phyloP scores from a whole-genome alignment of 2,113 vertebrate species.

The Benitochromis conjunctus region DNA sequence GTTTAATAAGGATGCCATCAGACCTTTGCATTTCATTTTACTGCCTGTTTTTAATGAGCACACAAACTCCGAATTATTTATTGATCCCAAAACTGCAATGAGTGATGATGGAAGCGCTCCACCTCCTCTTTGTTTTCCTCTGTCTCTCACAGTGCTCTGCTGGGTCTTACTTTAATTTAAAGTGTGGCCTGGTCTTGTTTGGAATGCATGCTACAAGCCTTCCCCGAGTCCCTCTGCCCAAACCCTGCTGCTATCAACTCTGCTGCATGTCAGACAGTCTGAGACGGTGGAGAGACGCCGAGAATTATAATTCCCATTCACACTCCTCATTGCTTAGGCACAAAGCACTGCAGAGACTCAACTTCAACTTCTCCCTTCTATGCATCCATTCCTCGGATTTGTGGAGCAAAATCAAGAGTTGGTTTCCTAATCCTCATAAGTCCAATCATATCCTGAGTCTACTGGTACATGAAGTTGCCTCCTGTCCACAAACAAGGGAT shows the following conservation, averaged over 20 bases:
- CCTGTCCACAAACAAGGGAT: not conserved
- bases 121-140: not conserved
- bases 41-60: not conserved
- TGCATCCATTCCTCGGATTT: slow-evolving; percentile 12
- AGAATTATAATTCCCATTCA: slow-evolving; percentile 47
- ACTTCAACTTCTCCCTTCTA: not conserved
- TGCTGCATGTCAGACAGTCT: slow-evolving; percentile 28
- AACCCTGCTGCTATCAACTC: slow-evolving; percentile 30
- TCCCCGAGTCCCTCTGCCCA: slow-evolving; percentile 4
- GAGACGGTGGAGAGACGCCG: not conserved
- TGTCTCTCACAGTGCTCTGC: not conserved
- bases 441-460: slow-evolving; percentile 6
- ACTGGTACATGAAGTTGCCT: slow-evolving; percentile 4
- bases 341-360: not conserved
- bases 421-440: slow-evolving; percentile 22
- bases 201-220: slow-evolving; percentile 41
- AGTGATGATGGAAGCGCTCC: not conserved
- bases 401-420: slow-evolving; percentile 15
- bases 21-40: slow-evolving; percentile 13
- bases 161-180: slow-evolving; percentile 27
- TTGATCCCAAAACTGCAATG: slow-evolving; percentile 17
- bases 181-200: slow-evolving; percentile 26
- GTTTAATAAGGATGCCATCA: slow-evolving; percentile 18
- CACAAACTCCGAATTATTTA: slow-evolving; percentile 31
- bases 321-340: not conserved